Percentiles rank a stretch among this genome's conserved stretches.
Conservation (phyloP, 2,888 invertebrate species). For the Epistrophella euchroma region DNA sequence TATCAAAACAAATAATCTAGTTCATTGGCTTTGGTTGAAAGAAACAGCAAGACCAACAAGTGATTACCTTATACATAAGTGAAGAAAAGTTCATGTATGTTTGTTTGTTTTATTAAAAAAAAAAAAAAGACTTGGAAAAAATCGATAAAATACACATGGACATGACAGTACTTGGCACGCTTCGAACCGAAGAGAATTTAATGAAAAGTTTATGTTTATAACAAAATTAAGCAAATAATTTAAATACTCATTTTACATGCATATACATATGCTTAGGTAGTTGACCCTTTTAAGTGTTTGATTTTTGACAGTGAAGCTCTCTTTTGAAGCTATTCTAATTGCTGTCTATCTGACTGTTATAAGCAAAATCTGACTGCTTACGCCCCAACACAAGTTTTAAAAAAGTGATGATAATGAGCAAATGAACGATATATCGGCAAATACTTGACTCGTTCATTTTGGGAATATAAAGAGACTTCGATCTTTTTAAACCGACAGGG, state of each 20-base stretch:
- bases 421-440: no score
- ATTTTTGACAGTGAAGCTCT: background rate
- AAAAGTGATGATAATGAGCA: no score
- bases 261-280: background rate
- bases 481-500: no score
- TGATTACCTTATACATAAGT: constrained; percentile 47
- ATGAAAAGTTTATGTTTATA: constrained; percentile 11
- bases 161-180: background rate
- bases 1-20: constrained; percentile 54
- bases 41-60: background rate
- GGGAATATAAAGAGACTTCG: no score
- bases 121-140: constrained; percentile 26
- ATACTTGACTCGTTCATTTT: no score
- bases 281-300: background rate
- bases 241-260: background rate
- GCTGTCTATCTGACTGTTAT: no score
- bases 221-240: background rate
- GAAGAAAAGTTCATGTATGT: constrained; percentile 47
- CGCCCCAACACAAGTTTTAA: no score
- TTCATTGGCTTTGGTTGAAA: constrained; percentile 46
- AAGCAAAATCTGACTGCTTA: no score
- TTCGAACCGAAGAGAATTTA: background rate
- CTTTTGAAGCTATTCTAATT: no score
- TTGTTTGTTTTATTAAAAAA: background rate
- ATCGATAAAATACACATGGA: constrained; percentile 17